phyloP scores from a whole-genome alignment of 1,140 invertebrate genomes.

The Musca domestica region DNA sequence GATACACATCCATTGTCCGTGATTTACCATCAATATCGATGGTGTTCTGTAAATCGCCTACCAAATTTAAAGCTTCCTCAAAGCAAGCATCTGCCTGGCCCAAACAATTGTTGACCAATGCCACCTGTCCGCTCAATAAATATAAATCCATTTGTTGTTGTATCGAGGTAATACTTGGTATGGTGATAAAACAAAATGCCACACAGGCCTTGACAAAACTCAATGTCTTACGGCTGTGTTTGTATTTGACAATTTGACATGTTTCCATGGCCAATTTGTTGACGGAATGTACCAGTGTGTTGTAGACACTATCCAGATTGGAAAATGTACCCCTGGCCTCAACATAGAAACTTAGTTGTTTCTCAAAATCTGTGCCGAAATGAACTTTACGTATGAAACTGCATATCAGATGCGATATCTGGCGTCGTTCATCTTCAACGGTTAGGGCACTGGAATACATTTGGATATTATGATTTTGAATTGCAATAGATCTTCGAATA shows the following conservation, averaged over 20 bases:
- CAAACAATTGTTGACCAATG: slow-evolving; percentile 84
- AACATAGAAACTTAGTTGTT: slow-evolving; percentile 89
- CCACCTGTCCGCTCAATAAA: slow-evolving; percentile 83
- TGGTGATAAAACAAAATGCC: slow-evolving; percentile 93
- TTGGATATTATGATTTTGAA: too few species aligned
- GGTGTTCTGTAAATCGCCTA: slow-evolving; percentile 75
- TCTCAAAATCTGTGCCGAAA: slow-evolving; percentile 83
- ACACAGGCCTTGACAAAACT: slow-evolving; percentile 91
- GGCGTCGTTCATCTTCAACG: slow-evolving; percentile 86
- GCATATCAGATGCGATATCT: slow-evolving; percentile 80
- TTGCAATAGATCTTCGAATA: too few species aligned
- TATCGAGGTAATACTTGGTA: slow-evolving; percentile 83
- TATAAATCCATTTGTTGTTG: slow-evolving; percentile 79
- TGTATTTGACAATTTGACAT: slow-evolving; percentile 68
- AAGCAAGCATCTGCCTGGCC: slow-evolving; percentile 94
- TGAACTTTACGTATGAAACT: slow-evolving; percentile 76
- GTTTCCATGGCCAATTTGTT: slow-evolving; percentile 77
- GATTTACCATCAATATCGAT: slow-evolving; percentile 74
- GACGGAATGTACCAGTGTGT: slow-evolving; percentile 82
- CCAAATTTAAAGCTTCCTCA: slow-evolving; percentile 78
- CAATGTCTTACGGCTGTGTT: slow-evolving; percentile 76
- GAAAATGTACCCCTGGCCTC: slow-evolving; percentile 85
- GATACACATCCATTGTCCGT: slow-evolving; percentile 68
- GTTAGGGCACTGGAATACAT: slow-evolving; percentile 80
- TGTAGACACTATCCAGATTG: slow-evolving; percentile 83